These are phyloP conservation scores for Muraenolepis orangiensis DNA, from an alignment of 2,797 vertebrate species.

Conservation along the genomic window DNA sequence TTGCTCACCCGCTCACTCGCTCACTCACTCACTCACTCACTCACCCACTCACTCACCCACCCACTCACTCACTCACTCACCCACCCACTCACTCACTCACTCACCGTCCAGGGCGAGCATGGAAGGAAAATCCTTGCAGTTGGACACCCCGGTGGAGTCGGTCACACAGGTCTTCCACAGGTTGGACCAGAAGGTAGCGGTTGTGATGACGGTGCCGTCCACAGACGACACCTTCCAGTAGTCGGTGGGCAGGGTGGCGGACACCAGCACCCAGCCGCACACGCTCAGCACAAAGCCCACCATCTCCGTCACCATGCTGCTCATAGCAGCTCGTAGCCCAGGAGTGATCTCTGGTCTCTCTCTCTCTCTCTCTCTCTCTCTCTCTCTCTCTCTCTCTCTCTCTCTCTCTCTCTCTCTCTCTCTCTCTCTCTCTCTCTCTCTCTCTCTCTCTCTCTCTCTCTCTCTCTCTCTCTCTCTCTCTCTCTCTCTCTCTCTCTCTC, in stretches of 20 bases:
- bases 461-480: not conserved
- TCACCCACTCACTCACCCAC: not conserved
- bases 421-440: not conserved
- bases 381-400: not conserved
- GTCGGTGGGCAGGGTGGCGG: conserved; percentile 90
- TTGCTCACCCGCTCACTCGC: too few species aligned
- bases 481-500: too few species aligned
- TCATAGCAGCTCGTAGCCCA: conserved; percentile 64
- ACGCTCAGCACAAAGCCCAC: conserved; percentile 80
- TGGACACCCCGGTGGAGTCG: conserved; percentile 91
- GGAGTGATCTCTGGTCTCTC: not conserved
- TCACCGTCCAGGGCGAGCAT: conserved; percentile 91
- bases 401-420: not conserved
- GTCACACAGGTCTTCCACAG: conserved; percentile 95
- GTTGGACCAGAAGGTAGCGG: conserved; percentile 93
- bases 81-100: conserved; percentile 30
- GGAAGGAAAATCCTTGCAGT: conserved; percentile 95
- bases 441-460: too few species aligned
- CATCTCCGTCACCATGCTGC: conserved; percentile 82
- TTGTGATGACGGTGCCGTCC: conserved; percentile 94
- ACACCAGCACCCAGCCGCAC: conserved; percentile 87
- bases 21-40: not conserved
- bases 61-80: not conserved
- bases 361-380: too few species aligned
- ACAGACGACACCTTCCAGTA: conserved; percentile 96